Base-by-base conservation (phyloP, 2,888 invertebrate species). In the Meandrusa payeni region DNA sequence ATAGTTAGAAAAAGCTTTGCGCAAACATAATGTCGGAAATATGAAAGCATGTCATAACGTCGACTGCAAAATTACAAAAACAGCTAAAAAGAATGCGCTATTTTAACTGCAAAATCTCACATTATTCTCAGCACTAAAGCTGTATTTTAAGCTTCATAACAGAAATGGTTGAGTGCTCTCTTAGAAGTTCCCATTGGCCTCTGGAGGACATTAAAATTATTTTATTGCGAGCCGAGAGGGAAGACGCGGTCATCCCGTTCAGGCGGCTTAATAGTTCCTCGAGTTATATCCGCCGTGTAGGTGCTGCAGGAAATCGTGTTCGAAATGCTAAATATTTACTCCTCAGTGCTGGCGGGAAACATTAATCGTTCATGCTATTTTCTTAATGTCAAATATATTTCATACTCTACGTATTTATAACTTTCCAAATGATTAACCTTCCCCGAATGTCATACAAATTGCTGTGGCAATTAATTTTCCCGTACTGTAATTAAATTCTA, bases 171-270 rank as follows among this genome's bases (percentile, higher is more conserved):
- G 33, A 34, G 41, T 13, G 22, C 34, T 34, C 36, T 12, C 28
- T 36, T 29, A 42, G 41, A 29, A 22, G 11, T 42, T 42, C 36
- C 29, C 23, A 36, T 24, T 36, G 41, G 41, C 36, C 41, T 42
- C 41, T 28, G 7, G 29, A 36, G 41, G 19, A 34, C 36, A 36
- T 42, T 34, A 36, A 42, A 42, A 42, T 34, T 23, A 36, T 36
- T 36, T 42, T 29, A 42, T 42, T 28, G 41, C 41, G 5, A 22
- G 36, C 22, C n/a, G n/a, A n/a, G n/a, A n/a, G n/a, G n/a, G n/a
- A n/a, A n/a, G n/a, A n/a, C n/a, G n/a, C n/a, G n/a, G n/a, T n/a
- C 41, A 29, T 41, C 33, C 27, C 27, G 41, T 41, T 28, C 27
- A 27, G 29, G 28, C 15, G 20, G 9, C 29, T 13, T 36, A 29